A percentile compares a stretch with the other conserved stretches of the same genome.
phyloP scores from a whole-genome alignment of 2,888 invertebrate species.

The Palloptera scutellata region DNA sequence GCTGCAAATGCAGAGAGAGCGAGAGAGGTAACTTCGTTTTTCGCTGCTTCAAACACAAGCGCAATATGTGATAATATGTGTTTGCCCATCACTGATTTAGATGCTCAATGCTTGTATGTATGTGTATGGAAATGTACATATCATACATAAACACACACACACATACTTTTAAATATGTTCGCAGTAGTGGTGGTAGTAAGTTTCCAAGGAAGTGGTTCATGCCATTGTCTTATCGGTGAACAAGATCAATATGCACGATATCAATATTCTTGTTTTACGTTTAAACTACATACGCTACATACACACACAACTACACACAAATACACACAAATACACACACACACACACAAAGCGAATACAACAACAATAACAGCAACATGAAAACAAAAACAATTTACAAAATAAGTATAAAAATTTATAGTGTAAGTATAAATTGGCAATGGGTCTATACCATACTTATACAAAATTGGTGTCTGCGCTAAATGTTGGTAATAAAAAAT shows the following conservation, averaged over 20 bases:
- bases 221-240: conserved; percentile 60
- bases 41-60: no score
- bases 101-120: conserved; percentile 14
- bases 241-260: conserved; percentile 65
- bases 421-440: no score
- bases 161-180: conserved; percentile 9
- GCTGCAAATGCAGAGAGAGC: no score
- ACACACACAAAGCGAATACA: neutral
- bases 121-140: neutral
- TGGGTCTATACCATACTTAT: no score
- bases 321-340: neutral
- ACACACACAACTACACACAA: neutral
- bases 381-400: neutral
- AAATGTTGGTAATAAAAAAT: conserved; percentile 22
- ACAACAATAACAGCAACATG: neutral
- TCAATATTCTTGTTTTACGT: conserved; percentile 54
- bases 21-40: no score
- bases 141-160: conserved; percentile 10
- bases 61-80: no score
- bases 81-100: no score
- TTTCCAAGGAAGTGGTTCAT: conserved; percentile 62
- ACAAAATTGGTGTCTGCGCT: conserved; percentile 13
- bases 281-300: neutral
- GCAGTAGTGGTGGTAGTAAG: conserved; percentile 29
- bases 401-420: neutral